Evolutionary conservation across 2,797 vertebrate genomes (phyloP), one percentile per base, ranked within the genome.

Genomic region (Balearica regulorum): DNA sequence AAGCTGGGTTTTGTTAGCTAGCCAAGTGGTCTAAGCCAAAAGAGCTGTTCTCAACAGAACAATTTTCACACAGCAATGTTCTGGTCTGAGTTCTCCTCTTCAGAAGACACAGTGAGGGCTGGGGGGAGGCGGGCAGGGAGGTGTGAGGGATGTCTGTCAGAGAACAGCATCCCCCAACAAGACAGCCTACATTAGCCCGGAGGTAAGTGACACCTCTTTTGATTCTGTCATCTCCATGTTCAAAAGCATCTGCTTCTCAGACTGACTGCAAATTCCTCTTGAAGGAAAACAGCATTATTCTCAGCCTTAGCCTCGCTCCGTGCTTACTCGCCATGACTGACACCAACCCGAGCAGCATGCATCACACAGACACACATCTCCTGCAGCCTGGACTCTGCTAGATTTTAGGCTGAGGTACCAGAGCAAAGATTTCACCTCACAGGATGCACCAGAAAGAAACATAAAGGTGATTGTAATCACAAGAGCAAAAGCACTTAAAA

Each of bases 161-260:
- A 76, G 33, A 83, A 60, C 49, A 68, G 46, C 72, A 93, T 80
- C 16, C 69, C 79, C 69, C 41, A 87, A 4, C n/a, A 61, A 48
- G 7, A 53, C 87, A 68, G 75, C 44, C 87, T 37, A 4, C 60
- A 33, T 33, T 10, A 85, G 48, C 68, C 73, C 0, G 0, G 44
- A 97, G 96, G 96, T 97, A 97, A 96, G 96, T 97, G 77, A 82
- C 64, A 58, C 11, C 20, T 87, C 82, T 89, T 83, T 92, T 94
- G 72, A 89, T 46, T 95, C 79, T 91, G 51, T 66, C 89, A 64
- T 83, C 82, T 86, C 46, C 0, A 0, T 72, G 28, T 91, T 86
- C 68, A 62, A 96, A 95, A 89, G 76, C 95, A 75, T 95, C 83
- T 94, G 93, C 93, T 95, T 87, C 71, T 94, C 87, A 70, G 53